A percentile compares a stretch with the other conserved stretches of the same genome.
These are phyloP conservation scores for Lontra canadensis DNA, from an alignment of 2,113 vertebrate species.

Conservation along the genomic window DNA sequence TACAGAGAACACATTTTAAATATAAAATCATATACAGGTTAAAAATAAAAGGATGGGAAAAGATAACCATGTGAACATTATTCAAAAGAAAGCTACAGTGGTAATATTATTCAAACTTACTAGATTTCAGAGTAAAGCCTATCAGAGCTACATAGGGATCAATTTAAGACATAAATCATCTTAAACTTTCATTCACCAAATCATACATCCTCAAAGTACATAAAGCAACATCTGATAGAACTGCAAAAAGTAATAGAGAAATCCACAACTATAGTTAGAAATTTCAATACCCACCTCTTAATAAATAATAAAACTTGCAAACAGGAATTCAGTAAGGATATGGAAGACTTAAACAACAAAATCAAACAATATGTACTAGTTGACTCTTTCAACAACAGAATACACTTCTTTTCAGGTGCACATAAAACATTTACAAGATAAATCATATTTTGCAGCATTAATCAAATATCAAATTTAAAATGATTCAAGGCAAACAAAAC, in stretches of 20 bases:
- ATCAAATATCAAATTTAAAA: constrained; percentile 11
- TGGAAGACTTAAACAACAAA: background rate
- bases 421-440: background rate
- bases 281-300: constrained; percentile 27
- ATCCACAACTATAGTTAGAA: background rate
- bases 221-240: background rate
- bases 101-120: background rate
- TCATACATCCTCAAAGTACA: background rate
- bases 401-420: background rate
- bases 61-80: background rate
- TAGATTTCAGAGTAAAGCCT: constrained; percentile 32
- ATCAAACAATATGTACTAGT: background rate
- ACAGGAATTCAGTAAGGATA: constrained; percentile 1
- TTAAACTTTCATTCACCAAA: background rate
- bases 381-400: background rate
- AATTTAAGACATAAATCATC: background rate
- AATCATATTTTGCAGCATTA: background rate
- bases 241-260: background rate
- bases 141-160: background rate
- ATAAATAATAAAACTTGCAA: background rate
- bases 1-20: constrained; percentile 24
- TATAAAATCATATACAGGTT: background rate
- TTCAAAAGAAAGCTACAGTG: background rate
- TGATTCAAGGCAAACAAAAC: background rate
- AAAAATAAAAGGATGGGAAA: background rate